Base-by-base conservation (phyloP, 2,797 vertebrate species). In the Hemitrygon akajei region DNA sequence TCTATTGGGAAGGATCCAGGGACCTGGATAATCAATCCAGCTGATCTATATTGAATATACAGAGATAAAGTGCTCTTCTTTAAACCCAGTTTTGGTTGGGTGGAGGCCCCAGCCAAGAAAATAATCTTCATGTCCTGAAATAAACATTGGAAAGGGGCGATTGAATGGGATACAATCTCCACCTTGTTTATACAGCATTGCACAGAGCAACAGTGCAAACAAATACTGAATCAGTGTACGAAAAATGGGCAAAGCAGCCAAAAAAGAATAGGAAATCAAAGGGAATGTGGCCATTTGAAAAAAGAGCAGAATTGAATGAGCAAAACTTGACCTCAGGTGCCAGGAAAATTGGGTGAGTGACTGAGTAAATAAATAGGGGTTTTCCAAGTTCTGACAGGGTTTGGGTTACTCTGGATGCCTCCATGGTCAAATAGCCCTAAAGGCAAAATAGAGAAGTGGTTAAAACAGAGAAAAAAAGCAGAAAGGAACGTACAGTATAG, bases 11-110 rank as follows among this genome's bases (percentile, higher is more conserved):
- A 89, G n/a, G 86, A 89, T 89, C n/a, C 63, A 69, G 86, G 86
- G 60, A 89, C 66, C 60, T 69, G 60, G 63, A 89, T 89, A 89
- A 89, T 89, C 86, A 89, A 89, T 89, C n/a, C 86, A 89, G 86
- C 63, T 69, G 86, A 89, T 89, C 60, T 3, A 66, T 69, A 69
- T 69, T n/a, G 60, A 69, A 37, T 69, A 22, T 63, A 89, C 60
- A 18, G 63, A 69, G 34, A 66, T 89, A 89, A 89, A 66, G 7
- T 89, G 60, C 86, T 66, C 86, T 87, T 63, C 30, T 89, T n/a
- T 66, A n/a, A 89, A 34, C 16, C 58, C 34, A 16, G 60, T 30
- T 34, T 89, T 89, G 86, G 47, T 60, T 60, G 56, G 56, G 82
- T 86, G 7, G 60, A 34, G 63, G 66, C 0, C 71, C 60, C 86